Evolutionary conservation across 2,797 vertebrate species (phyloP).

Genomic region (Amblyopsis hoosieri): DNA sequence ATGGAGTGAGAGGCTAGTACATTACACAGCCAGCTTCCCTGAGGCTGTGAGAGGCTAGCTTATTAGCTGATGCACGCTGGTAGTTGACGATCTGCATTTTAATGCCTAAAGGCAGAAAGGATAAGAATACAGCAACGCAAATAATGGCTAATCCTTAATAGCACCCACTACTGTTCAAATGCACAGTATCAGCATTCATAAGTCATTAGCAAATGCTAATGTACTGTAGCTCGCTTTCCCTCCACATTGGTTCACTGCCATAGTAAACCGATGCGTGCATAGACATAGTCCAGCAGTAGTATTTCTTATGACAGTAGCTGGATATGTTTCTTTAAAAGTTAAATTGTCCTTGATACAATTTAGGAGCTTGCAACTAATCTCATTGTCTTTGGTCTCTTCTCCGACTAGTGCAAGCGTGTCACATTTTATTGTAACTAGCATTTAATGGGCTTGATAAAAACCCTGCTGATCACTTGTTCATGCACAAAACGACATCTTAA

Average conservation of each 20-base stretch:
- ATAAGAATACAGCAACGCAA: slow-evolving; percentile 2
- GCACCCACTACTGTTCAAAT: slow-evolving; percentile 23
- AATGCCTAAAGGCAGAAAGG: too few species aligned
- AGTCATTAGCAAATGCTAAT: slow-evolving; percentile 8
- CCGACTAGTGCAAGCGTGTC: slow-evolving; percentile 60
- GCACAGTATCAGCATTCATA: slow-evolving; percentile 13
- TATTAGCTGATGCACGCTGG: slow-evolving; percentile 32
- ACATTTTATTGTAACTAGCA: slow-evolving; percentile 66
- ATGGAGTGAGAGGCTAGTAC: slow-evolving; percentile 36
- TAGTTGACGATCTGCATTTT: too few species aligned
- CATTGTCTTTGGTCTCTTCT: slow-evolving; percentile 53
- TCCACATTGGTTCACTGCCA: neutral
- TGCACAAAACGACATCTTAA: slow-evolving; percentile 68
- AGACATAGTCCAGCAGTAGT: neutral
- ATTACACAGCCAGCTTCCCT: slow-evolving; percentile 23
- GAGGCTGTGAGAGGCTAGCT: slow-evolving; percentile 40
- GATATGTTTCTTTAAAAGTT: slow-evolving; percentile 43
- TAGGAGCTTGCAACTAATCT: slow-evolving; percentile 52
- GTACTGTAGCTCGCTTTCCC: slow-evolving; percentile 2
- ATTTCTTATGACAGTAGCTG: slow-evolving; percentile 12
- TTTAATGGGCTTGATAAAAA: slow-evolving; percentile 75
- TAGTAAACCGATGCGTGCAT: neutral
- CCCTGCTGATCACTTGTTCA: slow-evolving; percentile 63
- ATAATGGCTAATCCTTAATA: slow-evolving; percentile 39
- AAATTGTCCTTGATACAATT: slow-evolving; percentile 43